phyloP scores from a whole-genome alignment of 1,140 invertebrate species.

The Saxidomus purpurata region DNA sequence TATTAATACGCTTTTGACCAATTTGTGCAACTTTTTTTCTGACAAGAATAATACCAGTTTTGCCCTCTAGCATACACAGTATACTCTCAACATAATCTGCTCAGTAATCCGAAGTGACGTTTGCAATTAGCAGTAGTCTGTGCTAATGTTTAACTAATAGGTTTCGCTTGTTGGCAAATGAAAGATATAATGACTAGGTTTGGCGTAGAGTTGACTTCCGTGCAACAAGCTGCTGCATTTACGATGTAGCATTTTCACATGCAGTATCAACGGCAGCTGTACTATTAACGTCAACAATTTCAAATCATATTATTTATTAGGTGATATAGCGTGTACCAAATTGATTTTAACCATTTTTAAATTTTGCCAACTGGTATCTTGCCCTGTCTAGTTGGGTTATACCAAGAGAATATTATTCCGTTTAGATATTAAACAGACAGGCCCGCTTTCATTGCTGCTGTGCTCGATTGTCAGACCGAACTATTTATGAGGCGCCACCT shows the following conservation, averaged over 20 bases:
- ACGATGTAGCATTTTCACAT: no score
- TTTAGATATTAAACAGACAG: slow-evolving; percentile 22
- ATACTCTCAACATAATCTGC: background rate
- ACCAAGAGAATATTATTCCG: background rate
- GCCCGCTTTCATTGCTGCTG: slow-evolving; percentile 18
- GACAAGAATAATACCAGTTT: no score
- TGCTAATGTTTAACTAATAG: slow-evolving; percentile 26
- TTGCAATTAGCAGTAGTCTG: background rate
- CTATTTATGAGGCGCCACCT: slow-evolving; percentile 46
- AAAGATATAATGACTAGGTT: background rate
- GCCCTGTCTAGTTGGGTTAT: no score
- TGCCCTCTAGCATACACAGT: background rate
- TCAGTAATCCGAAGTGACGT: slow-evolving; percentile 11
- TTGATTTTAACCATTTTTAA: no score
- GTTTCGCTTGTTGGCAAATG: slow-evolving; percentile 13
- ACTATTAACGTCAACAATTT: no score
- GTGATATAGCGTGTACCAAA: no score
- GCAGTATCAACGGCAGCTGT: no score
- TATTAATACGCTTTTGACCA: no score
- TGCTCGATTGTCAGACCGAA: slow-evolving; percentile 31
- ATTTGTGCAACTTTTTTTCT: no score
- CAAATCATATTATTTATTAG: no score
- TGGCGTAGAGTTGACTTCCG: background rate
- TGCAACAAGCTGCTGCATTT: no score
- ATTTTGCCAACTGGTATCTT: no score